Evolutionary conservation across 2,113 vertebrate species (phyloP).

Genomic region (Poeciliopsis retropinna): DNA sequence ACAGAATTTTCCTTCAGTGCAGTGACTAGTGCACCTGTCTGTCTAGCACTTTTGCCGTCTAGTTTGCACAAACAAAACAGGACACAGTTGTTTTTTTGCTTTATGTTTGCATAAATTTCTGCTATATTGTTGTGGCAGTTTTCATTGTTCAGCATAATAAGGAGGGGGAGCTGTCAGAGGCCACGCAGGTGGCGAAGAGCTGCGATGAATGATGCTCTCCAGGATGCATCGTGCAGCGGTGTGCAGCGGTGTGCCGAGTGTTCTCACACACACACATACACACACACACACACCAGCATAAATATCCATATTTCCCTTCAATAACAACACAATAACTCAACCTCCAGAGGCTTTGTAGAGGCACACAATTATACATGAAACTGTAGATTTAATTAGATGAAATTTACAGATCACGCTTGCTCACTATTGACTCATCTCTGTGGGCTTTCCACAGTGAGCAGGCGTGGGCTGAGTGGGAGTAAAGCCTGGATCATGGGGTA

Average conservation of each 20-base stretch:
- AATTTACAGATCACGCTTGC: neutral
- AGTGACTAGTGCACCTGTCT: neutral
- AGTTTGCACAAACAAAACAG: neutral
- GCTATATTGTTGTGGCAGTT: neutral
- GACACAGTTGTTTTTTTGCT: neutral
- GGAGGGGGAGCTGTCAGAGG: neutral
- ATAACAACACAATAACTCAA: neutral
- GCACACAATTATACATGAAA: no score
- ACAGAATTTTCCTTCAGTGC: neutral
- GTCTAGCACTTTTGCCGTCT: neutral
- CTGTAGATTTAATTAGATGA: neutral
- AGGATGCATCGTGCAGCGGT: neutral
- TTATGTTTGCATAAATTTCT: neutral
- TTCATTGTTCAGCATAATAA: conserved; percentile 3
- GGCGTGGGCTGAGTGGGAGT: neutral
- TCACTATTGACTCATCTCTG: neutral
- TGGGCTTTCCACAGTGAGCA: neutral
- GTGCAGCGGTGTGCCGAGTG: neutral
- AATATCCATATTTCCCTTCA: neutral
- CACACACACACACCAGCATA: no score
- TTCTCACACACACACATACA: neutral
- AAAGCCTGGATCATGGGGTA: neutral
- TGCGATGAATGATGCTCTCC: conserved; percentile 1
- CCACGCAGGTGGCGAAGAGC: neutral
- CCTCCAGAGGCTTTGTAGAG: no score